phyloP scores from a whole-genome alignment of 2,113 vertebrate species.

The Alexandromys fortis region DNA sequence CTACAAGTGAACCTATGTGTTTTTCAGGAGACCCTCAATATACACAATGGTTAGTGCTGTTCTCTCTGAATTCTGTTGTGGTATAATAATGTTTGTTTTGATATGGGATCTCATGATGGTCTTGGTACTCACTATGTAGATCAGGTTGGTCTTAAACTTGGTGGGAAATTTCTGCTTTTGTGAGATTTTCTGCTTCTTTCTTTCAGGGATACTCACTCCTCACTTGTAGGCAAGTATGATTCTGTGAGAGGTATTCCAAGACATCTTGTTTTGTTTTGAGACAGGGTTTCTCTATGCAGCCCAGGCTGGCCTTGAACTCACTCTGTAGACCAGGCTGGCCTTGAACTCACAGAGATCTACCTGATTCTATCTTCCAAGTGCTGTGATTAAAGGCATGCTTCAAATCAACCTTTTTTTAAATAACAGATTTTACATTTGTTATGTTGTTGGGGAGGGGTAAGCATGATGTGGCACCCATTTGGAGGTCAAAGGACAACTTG shows the following conservation, averaged over 20 bases:
- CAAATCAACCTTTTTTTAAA: not conserved
- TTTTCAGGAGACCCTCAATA: not conserved
- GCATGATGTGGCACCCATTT: too few species aligned
- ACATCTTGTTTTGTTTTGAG: not conserved
- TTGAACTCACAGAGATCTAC: too few species aligned
- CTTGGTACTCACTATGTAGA: not conserved
- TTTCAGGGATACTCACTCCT: not conserved
- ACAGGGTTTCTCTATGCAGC: too few species aligned
- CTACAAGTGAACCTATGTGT: not conserved
- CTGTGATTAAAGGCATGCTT: too few species aligned
- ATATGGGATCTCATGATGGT: not conserved
- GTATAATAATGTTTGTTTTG: not conserved
- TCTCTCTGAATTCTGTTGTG: not conserved
- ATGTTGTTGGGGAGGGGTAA: too few species aligned
- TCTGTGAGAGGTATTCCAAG: not conserved
- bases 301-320: too few species aligned
- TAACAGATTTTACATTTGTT: too few species aligned
- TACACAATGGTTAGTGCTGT: not conserved
- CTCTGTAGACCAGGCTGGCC: too few species aligned
- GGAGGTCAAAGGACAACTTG: too few species aligned
- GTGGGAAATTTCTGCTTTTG: not conserved
- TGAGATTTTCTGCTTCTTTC: not conserved
- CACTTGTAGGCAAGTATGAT: not conserved
- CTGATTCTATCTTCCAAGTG: too few species aligned
- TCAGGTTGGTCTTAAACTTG: not conserved